Evolutionary conservation across 2,888 invertebrate species (phyloP).

Genomic region (Chrysotoxum bicinctum): DNA sequence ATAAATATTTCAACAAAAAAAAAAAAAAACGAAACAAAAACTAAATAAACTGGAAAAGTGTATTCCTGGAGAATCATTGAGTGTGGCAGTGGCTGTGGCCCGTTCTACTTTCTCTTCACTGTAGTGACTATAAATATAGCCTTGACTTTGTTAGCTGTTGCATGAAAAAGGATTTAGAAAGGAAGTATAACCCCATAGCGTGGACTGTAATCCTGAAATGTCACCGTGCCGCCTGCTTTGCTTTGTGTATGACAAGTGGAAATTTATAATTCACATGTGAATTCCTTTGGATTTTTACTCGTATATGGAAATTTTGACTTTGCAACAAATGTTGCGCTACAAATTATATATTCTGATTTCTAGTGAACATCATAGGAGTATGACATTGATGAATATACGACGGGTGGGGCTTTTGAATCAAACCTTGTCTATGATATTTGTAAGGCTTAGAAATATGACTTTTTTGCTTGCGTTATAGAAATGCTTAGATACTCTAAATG

Average conservation of each 20-base stretch:
- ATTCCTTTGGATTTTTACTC: background rate
- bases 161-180: conserved; percentile 24
- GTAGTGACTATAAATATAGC: background rate
- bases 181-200: background rate
- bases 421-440: too few relatives aligned
- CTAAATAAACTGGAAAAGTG: conserved; percentile 3
- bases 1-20: conserved; percentile 32
- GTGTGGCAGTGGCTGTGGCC: conserved; percentile 15
- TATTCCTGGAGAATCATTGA: conserved; percentile 35
- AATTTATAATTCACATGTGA: conserved; percentile 35
- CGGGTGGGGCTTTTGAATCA: too few relatives aligned
- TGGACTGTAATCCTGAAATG: background rate
- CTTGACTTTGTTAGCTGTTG: conserved; percentile 67
- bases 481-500: too few relatives aligned
- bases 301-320: background rate
- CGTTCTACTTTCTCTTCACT: background rate
- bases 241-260: background rate
- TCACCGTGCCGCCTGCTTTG: background rate
- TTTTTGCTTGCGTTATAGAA: too few relatives aligned
- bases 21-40: conserved; percentile 7
- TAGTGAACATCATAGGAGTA: background rate
- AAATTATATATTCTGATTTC: background rate
- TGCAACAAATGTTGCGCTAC: background rate
- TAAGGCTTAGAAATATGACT: too few relatives aligned
- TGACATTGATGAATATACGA: too few relatives aligned